Evolutionary conservation across 2,797 vertebrate species (phyloP).

Genomic region (Pangasius mekongensis): DNA sequence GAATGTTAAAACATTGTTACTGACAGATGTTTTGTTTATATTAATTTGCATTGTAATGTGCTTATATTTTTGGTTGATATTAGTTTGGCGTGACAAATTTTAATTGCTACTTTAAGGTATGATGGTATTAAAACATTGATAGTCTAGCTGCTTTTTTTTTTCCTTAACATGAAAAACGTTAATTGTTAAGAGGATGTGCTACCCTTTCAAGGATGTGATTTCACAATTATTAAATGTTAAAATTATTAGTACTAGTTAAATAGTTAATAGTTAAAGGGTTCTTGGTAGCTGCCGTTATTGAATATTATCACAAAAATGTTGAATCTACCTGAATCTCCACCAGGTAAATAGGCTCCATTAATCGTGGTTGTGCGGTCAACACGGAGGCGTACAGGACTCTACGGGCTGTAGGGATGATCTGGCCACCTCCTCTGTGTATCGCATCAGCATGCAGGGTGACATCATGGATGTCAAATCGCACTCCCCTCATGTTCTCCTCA

Average conservation of each 20-base stretch:
- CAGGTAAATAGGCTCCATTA: slow-evolving; percentile 88
- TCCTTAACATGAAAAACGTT: background rate
- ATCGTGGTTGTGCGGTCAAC: slow-evolving; percentile 81
- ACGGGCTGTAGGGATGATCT: slow-evolving; percentile 87
- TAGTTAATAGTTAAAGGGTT: background rate
- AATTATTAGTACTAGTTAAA: background rate
- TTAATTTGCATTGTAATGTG: background rate
- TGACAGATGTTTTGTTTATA: background rate
- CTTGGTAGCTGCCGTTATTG: background rate
- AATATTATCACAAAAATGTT: background rate
- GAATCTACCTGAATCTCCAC: slow-evolving; percentile 86
- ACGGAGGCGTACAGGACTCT: slow-evolving; percentile 83
- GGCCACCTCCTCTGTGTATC: slow-evolving; percentile 84
- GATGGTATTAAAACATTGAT: background rate
- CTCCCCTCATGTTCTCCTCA: slow-evolving; percentile 84
- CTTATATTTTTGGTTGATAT: background rate
- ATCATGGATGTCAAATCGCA: slow-evolving; percentile 84
- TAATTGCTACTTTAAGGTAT: background rate
- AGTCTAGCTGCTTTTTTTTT: background rate
- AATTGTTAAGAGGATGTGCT: background rate
- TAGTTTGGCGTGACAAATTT: background rate
- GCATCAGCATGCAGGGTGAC: slow-evolving; percentile 85
- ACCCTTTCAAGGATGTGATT: background rate
- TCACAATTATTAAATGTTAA: background rate
- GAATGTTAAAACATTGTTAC: background rate